A percentile compares a stretch with the other conserved stretches of the same genome.
These are phyloP conservation scores for Macrostomum lignano DNA, from an alignment of 1,140 invertebrate genomes.

Conservation along the genomic window DNA sequence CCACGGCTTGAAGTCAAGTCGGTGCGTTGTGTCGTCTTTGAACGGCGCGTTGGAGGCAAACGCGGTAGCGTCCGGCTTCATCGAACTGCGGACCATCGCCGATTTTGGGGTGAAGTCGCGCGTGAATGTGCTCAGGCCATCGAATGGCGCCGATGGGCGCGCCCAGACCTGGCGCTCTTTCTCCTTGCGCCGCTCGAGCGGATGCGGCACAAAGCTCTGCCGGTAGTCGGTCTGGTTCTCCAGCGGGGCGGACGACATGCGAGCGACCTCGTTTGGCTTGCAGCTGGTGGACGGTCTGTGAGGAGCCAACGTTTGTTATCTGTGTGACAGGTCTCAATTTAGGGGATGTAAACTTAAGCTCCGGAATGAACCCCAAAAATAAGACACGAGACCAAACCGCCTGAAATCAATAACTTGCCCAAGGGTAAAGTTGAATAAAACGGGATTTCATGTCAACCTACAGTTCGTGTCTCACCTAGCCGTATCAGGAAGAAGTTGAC, in stretches of 20 bases:
- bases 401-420: too few relatives aligned
- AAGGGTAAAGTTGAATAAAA: too few relatives aligned
- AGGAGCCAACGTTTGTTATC: too few relatives aligned
- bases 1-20: conserved; percentile 22
- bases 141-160: conserved; percentile 11
- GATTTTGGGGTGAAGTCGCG: conserved; percentile 18
- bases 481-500: too few relatives aligned
- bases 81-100: conserved; percentile 11
- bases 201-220: conserved; percentile 19
- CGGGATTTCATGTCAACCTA: too few relatives aligned
- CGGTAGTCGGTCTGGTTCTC: conserved; percentile 21
- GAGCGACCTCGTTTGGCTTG: conserved; percentile 14
- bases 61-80: conserved; percentile 14
- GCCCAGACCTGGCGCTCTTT: conserved; percentile 13
- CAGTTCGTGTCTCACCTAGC: too few relatives aligned
- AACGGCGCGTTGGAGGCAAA: conserved; percentile 18
- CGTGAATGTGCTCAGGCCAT: conserved; percentile 21
- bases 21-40: conserved; percentile 20
- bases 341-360: too few relatives aligned
- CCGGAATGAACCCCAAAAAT: too few relatives aligned
- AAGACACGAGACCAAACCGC: too few relatives aligned
- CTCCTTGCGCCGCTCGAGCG: conserved; percentile 10
- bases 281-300: conserved; percentile 14
- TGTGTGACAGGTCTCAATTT: conserved; percentile 12
- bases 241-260: conserved; percentile 19